Evolutionary conservation across 2,797 vertebrate species (phyloP).

Genomic region (Picus viridis): DNA sequence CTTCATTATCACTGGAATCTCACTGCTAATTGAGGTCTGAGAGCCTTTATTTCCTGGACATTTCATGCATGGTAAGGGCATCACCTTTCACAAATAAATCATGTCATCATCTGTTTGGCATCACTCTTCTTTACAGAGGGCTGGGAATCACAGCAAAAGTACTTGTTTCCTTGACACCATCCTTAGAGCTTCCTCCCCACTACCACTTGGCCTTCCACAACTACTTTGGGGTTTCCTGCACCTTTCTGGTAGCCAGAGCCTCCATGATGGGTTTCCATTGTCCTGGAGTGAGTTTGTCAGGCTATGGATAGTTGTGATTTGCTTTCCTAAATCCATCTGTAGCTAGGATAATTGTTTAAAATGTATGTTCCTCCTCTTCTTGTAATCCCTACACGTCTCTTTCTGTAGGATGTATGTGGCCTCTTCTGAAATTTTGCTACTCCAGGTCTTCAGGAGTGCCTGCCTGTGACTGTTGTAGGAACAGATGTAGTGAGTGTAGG

Average conservation of each 20-base stretch:
- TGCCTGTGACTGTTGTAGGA: background rate
- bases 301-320: background rate
- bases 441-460: background rate
- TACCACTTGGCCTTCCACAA: background rate
- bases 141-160: background rate
- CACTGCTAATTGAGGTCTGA: constrained; percentile 50
- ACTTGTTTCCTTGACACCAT: background rate
- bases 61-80: constrained; percentile 60
- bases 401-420: background rate
- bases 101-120: constrained; percentile 43
- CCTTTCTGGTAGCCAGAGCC: background rate
- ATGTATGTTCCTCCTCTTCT: background rate
- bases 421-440: background rate
- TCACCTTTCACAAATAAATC: constrained; percentile 62
- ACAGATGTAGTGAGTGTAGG: background rate
- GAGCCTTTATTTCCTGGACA: constrained; percentile 61
- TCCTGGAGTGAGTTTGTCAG: background rate
- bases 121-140: background rate
- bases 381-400: background rate
- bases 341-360: background rate
- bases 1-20: constrained; percentile 42
- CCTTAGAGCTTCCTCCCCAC: background rate
- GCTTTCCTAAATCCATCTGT: background rate
- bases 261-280: background rate
- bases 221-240: background rate